Conservation (phyloP, 2,113 vertebrate species). For the Eurystomus gularis region DNA sequence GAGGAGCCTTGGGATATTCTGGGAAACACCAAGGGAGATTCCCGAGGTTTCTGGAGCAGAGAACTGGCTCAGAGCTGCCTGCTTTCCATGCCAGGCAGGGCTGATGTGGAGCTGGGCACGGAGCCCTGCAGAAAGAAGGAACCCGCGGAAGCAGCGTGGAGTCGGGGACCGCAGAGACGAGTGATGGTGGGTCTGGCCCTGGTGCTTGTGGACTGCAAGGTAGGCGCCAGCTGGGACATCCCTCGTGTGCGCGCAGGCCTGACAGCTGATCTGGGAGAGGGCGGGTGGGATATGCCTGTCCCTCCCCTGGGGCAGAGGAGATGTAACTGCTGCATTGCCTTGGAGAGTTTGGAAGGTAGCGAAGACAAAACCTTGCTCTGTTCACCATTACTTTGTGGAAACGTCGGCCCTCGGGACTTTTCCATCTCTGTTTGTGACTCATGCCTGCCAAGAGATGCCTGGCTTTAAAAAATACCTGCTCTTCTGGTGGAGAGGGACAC, state of each 20-base stretch:
- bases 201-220: background rate
- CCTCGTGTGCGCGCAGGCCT: rapidly evolving
- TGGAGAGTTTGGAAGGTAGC: background rate
- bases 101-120: background rate
- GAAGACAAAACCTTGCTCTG: background rate
- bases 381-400: background rate
- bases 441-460: background rate
- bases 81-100: background rate
- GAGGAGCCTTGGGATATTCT: slow-evolving; percentile 35
- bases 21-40: slow-evolving; percentile 51
- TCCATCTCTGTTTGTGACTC: background rate
- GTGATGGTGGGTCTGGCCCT: background rate
- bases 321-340: background rate
- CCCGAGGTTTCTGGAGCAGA: slow-evolving; percentile 25
- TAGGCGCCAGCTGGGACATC: background rate
- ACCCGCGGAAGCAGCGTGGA: background rate
- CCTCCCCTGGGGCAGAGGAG: background rate
- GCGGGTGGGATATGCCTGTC: rapidly evolving
- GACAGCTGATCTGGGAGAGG: background rate
- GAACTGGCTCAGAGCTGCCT: slow-evolving; percentile 24
- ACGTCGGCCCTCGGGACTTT: background rate
- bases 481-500: background rate
- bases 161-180: rapidly evolving
- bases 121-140: background rate
- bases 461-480: background rate